These are phyloP conservation scores for Corvus hawaiiensis DNA, from an alignment of 2,113 vertebrate species.

Conservation along the genomic window DNA sequence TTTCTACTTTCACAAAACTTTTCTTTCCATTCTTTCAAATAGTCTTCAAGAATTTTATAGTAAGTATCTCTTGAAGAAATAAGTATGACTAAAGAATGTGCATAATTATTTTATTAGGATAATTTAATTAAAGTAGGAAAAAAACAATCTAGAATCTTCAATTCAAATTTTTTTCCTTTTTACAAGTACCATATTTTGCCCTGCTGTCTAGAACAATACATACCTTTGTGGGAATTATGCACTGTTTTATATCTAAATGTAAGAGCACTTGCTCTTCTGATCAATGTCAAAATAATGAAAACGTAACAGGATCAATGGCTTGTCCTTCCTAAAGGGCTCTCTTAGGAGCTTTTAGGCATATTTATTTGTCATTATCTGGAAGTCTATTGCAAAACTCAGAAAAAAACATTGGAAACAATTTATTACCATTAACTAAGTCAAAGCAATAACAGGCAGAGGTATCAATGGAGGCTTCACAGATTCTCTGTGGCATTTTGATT, in stretches of 20 bases:
- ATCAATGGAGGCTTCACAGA: neutral
- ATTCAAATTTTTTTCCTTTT: neutral
- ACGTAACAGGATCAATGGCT: neutral
- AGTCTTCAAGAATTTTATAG: neutral
- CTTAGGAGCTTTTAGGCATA: neutral
- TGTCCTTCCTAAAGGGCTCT: neutral
- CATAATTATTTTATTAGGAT: neutral
- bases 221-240: neutral
- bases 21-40: neutral
- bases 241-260: neutral
- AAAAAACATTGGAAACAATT: neutral
- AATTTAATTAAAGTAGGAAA: neutral
- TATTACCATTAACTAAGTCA: neutral
- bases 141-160: neutral
- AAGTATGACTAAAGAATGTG: neutral
- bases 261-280: neutral
- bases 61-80: neutral
- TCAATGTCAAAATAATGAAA: neutral
- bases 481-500: neutral
- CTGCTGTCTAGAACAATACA: neutral
- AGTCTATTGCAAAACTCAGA: neutral
- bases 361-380: neutral
- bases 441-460: neutral
- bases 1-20: neutral
- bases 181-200: neutral